A percentile compares a stretch with the other conserved stretches of the same genome.
These are phyloP conservation scores for Graphium colonna DNA, from an alignment of 2,888 invertebrate species.

Conservation along the genomic window DNA sequence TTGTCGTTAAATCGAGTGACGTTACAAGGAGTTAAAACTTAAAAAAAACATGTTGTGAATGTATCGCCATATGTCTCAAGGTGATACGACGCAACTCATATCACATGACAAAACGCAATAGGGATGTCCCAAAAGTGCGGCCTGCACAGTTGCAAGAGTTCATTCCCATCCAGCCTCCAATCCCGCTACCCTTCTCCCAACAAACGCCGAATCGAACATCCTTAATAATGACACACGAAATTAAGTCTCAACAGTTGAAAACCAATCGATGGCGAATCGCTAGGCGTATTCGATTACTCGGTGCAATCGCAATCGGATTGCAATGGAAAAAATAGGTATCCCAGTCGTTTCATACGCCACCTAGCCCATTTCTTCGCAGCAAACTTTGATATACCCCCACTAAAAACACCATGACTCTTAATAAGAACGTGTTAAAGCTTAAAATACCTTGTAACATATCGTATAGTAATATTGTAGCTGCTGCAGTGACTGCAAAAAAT, in stretches of 20 bases:
- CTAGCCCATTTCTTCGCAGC: conserved; percentile 32
- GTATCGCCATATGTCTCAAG: no score
- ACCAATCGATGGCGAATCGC: conserved; percentile 30
- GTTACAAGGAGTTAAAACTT: no score
- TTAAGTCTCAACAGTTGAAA: conserved; percentile 29
- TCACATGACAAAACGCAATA: no score
- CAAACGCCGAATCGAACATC: conserved; percentile 13
- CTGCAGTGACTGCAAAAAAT: conserved; percentile 15
- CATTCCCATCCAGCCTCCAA: no score
- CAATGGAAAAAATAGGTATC: conserved; percentile 31
- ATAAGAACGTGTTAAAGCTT: no score
- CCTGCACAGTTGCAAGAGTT: no score
- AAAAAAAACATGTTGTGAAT: no score
- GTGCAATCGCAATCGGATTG: conserved; percentile 31
- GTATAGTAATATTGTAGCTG: not conserved
- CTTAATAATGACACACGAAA: conserved; percentile 23
- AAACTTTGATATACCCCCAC: conserved; percentile 13
- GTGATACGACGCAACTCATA: no score
- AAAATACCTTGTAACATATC: not conserved
- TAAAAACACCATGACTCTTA: not conserved
- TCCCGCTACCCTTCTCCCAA: not conserved
- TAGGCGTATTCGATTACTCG: conserved; percentile 36
- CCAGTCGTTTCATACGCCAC: conserved; percentile 32
- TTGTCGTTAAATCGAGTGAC: no score
- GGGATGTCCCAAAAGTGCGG: no score